Percentiles rank a stretch among this genome's conserved stretches.
These are phyloP conservation scores for Montipora sp. DNA, from an alignment of 64 coral and sea anemone genomes.

Conservation along the genomic window DNA sequence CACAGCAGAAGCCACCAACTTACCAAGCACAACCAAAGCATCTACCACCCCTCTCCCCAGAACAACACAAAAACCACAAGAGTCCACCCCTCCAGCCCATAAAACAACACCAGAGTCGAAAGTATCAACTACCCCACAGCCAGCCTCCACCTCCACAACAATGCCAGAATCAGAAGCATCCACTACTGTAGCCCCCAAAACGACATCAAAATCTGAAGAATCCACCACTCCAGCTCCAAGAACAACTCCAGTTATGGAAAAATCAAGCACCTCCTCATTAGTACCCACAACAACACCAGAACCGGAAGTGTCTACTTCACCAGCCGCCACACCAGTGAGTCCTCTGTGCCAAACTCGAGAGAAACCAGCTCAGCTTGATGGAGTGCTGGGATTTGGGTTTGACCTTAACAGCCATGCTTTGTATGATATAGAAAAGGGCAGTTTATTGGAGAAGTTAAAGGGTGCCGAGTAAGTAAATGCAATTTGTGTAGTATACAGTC, in stretches of 20 bases:
- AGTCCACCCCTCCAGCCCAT: not conserved
- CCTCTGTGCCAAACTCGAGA: not conserved
- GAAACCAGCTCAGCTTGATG: not conserved
- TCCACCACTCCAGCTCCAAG: not conserved
- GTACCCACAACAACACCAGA: not conserved
- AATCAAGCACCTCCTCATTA: not conserved
- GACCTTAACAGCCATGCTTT: conserved; percentile 49
- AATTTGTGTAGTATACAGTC: not conserved
- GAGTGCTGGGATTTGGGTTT: conserved; percentile 30
- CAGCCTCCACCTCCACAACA: not conserved
- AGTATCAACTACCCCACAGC: not conserved
- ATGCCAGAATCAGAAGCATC: not conserved
- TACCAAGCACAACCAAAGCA: not conserved
- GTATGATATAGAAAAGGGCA: not conserved
- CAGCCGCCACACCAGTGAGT: conserved; percentile 1
- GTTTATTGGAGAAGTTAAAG: not conserved
- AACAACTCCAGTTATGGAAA: not conserved
- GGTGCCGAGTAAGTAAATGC: not conserved
- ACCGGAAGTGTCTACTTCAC: not conserved
- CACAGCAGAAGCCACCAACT: not conserved
- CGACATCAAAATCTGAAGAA: not conserved
- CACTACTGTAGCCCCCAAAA: not conserved
- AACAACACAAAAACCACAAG: not conserved
- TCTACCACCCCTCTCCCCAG: not conserved
- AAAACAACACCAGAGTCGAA: not conserved